Percentiles rank a stretch among this genome's conserved stretches.
Conservation (phyloP, 1,140 invertebrate species). For the Drosophila virilis region DNA sequence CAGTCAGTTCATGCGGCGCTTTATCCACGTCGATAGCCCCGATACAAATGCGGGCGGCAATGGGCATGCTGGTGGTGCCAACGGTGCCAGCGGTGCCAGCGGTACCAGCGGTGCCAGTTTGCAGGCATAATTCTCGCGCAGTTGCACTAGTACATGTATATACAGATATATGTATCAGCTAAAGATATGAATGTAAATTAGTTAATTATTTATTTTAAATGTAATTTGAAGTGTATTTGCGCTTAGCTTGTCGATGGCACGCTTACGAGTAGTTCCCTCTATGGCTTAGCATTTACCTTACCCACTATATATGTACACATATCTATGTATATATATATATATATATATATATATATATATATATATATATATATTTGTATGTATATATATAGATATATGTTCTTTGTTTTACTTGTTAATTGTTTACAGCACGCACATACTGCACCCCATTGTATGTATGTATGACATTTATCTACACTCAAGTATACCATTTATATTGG, state of each 20-base stretch:
- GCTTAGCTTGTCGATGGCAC: slow-evolving; percentile 48
- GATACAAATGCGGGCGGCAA: slow-evolving; percentile 37
- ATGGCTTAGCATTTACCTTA: slow-evolving; percentile 63
- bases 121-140: slow-evolving; percentile 23
- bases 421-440: slow-evolving; percentile 50
- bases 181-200: slow-evolving; percentile 42
- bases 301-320: slow-evolving; percentile 16
- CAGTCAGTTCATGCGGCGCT: slow-evolving; percentile 71
- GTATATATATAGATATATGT: slow-evolving; percentile 23
- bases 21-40: slow-evolving; percentile 56
- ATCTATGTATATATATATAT: slow-evolving; percentile 17
- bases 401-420: slow-evolving; percentile 67
- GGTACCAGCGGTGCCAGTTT: slow-evolving; percentile 15
- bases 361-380: slow-evolving; percentile 21
- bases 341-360: slow-evolving; percentile 8
- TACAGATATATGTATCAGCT: slow-evolving; percentile 5
- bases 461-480: slow-evolving; percentile 8
- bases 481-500: slow-evolving; percentile 25
- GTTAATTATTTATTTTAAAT: slow-evolving; percentile 70
- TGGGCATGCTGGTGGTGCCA: slow-evolving; percentile 20
- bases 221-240: slow-evolving; percentile 49
- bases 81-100: slow-evolving; percentile 13
- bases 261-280: slow-evolving; percentile 30
- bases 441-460: background rate
- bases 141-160: background rate